Evolutionary conservation across 1,140 invertebrate genomes (phyloP), one percentile per base, ranked within the genome.

Genomic region (Atta texana): DNA sequence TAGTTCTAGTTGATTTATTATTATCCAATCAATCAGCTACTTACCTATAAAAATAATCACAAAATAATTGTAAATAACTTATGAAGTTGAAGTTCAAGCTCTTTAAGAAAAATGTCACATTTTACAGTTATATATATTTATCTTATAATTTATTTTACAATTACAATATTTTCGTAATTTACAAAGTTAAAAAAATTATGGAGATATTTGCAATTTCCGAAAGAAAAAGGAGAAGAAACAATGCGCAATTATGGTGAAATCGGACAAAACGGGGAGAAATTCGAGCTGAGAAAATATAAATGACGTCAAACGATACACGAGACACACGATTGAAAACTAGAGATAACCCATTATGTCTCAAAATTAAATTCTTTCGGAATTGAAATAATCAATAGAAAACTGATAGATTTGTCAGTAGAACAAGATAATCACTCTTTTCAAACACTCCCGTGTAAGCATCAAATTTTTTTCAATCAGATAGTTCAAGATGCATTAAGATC

Each of bases 281-380:
- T 78, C 49, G 76, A 66, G 39, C 57, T 21, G 28, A 39, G 28
- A 34, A 6, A 53, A 80, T 55, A 55, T 34, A 5, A 66, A 18
- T 49, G 63, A 80, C 49, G n/a, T 12, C 76, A 24, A 80, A 4
- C 8, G 49, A 80, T 18, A 69, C n/a, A 69, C n/a, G 16, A 55
- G 28, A 63, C 55, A 63, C 5, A 76, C 8, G 49, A 10, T 39
- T 66, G 3, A 51, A 49, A 66, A 55, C 8, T 81, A 24, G 51
- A 80, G 34, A n/a, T 55, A 28, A 21, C 31, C 14, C 51, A 57
- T 81, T 81, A 69, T 69, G 55, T 81, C 64, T 21, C 51, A 57
- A 69, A 51, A 39, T 39, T 14, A 69, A 55, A 51, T 66, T 66
- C 10, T 69, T 69, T 81, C 49, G 8, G 8, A 53, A 69, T 80